phyloP scores from a whole-genome alignment of 2,888 invertebrate genomes.

The Agrochola litura region DNA sequence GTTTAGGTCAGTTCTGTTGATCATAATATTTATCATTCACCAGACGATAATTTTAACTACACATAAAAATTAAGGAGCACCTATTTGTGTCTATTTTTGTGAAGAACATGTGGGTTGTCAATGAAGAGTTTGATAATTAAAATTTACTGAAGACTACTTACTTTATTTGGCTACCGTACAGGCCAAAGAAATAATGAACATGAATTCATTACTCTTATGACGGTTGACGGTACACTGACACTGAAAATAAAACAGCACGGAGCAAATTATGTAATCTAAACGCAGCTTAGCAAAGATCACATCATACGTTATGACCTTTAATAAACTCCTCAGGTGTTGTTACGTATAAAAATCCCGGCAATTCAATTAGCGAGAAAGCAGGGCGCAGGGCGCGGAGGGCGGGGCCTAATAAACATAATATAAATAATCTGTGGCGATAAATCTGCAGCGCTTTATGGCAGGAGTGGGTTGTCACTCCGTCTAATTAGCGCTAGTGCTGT shows the following conservation, averaged over 20 bases:
- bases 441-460: conserved; percentile 90
- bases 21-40: conserved; percentile 54
- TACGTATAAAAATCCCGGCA: conserved; percentile 87
- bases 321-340: conserved; percentile 83
- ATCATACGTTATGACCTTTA: conserved; percentile 64
- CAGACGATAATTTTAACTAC: not conserved
- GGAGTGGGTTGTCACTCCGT: conserved; percentile 90
- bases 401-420: conserved; percentile 90
- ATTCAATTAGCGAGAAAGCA: conserved; percentile 90
- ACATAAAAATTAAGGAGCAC: conserved; percentile 15
- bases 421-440: conserved; percentile 90
- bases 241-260: conserved; percentile 29
- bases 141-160: not conserved
- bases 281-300: conserved; percentile 48
- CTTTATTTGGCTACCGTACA: conserved; percentile 19
- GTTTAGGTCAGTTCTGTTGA: conserved; percentile 73
- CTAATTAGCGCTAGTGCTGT: conserved; percentile 89
- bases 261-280: conserved; percentile 57
- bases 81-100: not conserved
- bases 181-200: conserved; percentile 3
- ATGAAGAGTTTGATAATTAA: not conserved
- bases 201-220: not conserved
- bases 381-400: conserved; percentile 81
- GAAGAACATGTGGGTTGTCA: not conserved
- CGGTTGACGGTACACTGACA: conserved; percentile 18